phyloP scores from a whole-genome alignment of 1,140 invertebrate species.

The Heliconius himera region DNA sequence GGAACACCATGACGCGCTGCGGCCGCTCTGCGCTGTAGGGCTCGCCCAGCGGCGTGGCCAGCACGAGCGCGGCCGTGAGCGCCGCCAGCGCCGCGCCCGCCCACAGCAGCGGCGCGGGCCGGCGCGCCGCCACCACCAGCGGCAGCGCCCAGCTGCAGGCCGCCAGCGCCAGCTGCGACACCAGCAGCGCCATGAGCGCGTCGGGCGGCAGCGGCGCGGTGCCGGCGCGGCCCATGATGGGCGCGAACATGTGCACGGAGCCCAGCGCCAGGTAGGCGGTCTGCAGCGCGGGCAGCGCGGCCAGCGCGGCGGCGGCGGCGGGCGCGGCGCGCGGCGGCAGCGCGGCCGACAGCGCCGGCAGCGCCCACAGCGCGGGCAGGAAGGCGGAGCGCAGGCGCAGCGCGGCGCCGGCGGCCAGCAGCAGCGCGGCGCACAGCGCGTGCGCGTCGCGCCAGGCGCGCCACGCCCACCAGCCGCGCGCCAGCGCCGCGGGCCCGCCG shows the following conservation, averaged over 20 bases:
- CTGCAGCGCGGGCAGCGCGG: conserved; percentile 84
- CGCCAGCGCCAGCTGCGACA: conserved; percentile 46
- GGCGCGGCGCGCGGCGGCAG: conserved; percentile 75
- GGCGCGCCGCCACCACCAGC: conserved; percentile 45
- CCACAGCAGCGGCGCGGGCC: conserved; percentile 23
- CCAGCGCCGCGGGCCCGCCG: conserved; percentile 21
- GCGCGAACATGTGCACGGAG: conserved; percentile 84
- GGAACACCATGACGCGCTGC: conserved; percentile 85
- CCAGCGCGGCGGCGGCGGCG: conserved; percentile 44
- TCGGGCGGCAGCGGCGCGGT: conserved; percentile 84
- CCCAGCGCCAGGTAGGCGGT: conserved; percentile 87
- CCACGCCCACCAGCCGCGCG: conserved; percentile 55
- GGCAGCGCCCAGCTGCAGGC: conserved; percentile 58
- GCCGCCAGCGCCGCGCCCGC: conserved; percentile 29
- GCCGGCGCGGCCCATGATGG: conserved; percentile 92
- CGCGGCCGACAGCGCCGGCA: conserved; percentile 75
- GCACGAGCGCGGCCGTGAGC: conserved; percentile 39
- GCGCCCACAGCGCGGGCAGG: conserved; percentile 65
- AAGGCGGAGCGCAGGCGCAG: conserved; percentile 81
- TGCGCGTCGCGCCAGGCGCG: conserved; percentile 48
- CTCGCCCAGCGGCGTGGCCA: conserved; percentile 82
- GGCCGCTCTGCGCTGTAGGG: conserved; percentile 88
- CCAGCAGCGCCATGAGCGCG: conserved; percentile 58
- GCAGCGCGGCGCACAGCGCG: conserved; percentile 66
- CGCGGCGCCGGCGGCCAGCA: conserved; percentile 80